phyloP scores from a whole-genome alignment of 2,113 vertebrate species.

The Acrocephalus kingi region DNA sequence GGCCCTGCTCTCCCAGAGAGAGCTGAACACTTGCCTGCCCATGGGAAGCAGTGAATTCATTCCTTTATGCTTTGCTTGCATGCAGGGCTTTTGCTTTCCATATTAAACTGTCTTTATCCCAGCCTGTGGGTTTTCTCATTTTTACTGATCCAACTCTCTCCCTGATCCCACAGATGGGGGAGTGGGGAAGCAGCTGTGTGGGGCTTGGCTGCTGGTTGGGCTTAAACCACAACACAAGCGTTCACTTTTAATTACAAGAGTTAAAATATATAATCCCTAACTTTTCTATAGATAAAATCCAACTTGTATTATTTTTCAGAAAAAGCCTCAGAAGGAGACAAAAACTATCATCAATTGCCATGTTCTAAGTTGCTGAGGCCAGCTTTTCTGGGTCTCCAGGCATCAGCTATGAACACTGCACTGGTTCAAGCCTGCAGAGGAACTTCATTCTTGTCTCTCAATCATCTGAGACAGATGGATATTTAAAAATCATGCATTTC shows the following conservation, averaged over 20 bases:
- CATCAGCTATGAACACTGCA: neutral
- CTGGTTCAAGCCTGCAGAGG: neutral
- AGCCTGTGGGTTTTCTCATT: neutral
- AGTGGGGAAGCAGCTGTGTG: accelerated
- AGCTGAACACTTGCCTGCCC: neutral
- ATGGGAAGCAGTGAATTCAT: neutral
- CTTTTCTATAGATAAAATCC: neutral
- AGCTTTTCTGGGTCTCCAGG: neutral
- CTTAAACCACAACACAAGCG: neutral
- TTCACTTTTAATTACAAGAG: neutral
- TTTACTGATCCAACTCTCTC: accelerated
- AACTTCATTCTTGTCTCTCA: neutral
- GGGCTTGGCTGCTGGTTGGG: neutral
- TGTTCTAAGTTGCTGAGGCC: neutral
- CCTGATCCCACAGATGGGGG: no score
- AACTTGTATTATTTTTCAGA: neutral
- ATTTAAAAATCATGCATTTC: constrained; percentile 9
- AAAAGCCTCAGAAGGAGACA: neutral
- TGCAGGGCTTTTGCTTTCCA: accelerated
- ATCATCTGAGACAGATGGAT: neutral
- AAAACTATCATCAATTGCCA: neutral
- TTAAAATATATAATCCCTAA: neutral
- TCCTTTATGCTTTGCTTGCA: neutral
- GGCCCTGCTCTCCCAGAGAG: neutral
- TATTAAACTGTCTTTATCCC: neutral